These are phyloP conservation scores for Ostrea edulis DNA, from an alignment of 1,140 invertebrate genomes.

Conservation along the genomic window DNA sequence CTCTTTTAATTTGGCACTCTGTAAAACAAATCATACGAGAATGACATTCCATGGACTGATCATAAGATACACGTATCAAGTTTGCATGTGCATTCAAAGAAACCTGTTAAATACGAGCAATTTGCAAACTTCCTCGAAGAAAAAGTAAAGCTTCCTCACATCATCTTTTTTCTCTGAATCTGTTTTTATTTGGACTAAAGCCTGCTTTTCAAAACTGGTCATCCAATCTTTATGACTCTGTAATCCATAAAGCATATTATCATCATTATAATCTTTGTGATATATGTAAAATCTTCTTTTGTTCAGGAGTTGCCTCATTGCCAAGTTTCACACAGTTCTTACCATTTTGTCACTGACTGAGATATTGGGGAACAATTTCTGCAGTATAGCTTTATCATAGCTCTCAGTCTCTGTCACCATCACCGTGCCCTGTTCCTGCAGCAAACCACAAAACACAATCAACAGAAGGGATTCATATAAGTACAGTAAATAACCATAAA, in stretches of 20 bases:
- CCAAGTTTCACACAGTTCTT: neutral
- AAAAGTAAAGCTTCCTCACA: constrained; percentile 32
- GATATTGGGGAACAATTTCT: constrained; percentile 72
- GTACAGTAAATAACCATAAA: neutral
- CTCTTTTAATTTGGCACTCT: constrained; percentile 57
- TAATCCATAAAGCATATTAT: constrained; percentile 15
- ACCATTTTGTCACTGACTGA: constrained; percentile 69
- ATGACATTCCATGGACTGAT: neutral
- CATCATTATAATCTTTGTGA: neutral
- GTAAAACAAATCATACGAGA: constrained; percentile 23
- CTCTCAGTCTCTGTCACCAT: constrained; percentile 63
- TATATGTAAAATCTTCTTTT: neutral
- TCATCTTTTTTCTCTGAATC: constrained; percentile 45
- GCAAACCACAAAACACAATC: constrained; percentile 34
- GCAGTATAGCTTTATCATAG: constrained; percentile 68
- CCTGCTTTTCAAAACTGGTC: constrained; percentile 68
- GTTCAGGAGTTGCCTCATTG: neutral
- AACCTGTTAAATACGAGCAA: neutral
- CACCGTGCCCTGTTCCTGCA: constrained; percentile 63
- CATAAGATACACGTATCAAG: neutral
- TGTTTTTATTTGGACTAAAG: constrained; percentile 44
- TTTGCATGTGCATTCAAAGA: neutral
- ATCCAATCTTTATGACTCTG: constrained; percentile 73
- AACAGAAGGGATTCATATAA: neutral
- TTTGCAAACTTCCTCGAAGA: neutral